Percentiles rank a stretch among this genome's conserved stretches.
These are phyloP conservation scores for Mnemiopsis leidyi DNA, from an alignment of 37 sponge, comb jelly and placozoan genomes.

Conservation along the genomic window DNA sequence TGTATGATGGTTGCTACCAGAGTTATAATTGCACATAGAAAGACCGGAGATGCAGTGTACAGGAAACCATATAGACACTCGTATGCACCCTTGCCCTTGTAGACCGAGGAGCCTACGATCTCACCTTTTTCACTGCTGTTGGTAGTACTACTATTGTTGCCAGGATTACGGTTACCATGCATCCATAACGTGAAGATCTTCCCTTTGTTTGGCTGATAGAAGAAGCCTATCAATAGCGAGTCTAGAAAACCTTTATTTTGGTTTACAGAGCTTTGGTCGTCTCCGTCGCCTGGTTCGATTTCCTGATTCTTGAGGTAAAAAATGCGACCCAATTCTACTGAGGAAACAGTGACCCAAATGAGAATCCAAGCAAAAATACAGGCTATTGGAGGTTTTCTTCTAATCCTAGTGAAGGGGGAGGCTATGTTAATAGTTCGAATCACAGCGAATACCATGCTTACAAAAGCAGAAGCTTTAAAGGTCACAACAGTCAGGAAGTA, in stretches of 20 bases:
- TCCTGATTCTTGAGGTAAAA: neutral
- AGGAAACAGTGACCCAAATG: neutral
- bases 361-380: neutral
- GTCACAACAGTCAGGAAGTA: slow-evolving; percentile 13
- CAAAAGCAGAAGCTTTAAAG: slow-evolving; percentile 25
- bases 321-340: neutral
- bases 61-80: neutral
- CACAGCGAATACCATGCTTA: neutral
- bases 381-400: neutral
- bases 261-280: neutral
- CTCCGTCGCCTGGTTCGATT: no score
- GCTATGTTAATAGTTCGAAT: slow-evolving; percentile 1
- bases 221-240: neutral
- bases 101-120: neutral
- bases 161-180: no score
- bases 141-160: no score
- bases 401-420: neutral
- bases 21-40: neutral
- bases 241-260: no score
- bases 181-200: neutral
- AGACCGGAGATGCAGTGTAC: slow-evolving; percentile 7
- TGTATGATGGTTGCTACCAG: neutral
- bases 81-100: neutral
- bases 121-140: neutral
- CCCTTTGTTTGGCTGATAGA: neutral